Conservation (phyloP, 2,113 vertebrate species). For the Oxyruncus cristatus region DNA sequence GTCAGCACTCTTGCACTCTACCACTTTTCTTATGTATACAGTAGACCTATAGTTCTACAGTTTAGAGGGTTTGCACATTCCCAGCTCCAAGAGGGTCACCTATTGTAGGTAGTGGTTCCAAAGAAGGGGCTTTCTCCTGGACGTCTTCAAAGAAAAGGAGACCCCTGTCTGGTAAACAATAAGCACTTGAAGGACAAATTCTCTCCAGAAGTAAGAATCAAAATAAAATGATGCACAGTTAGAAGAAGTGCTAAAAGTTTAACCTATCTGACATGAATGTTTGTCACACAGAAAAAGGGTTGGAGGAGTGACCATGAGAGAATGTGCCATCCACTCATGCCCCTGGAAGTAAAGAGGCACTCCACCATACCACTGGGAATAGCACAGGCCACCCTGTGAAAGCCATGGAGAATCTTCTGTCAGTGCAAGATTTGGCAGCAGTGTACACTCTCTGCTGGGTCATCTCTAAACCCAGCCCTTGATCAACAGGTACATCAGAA, state of each 20-base stretch:
- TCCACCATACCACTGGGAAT: not conserved
- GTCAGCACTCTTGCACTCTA: not conserved
- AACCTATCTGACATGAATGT: not conserved
- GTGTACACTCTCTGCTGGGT: not conserved
- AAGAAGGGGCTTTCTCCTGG: not conserved
- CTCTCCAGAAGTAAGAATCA: not conserved
- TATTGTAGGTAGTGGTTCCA: not conserved
- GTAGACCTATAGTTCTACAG: not conserved
- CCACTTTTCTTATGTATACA: rapidly evolving
- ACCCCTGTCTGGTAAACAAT: not conserved
- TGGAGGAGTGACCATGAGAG: not conserved
- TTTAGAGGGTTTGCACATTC: not conserved
- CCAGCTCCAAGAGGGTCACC: not conserved
- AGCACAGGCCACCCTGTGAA: rapidly evolving
- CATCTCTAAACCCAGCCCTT: not conserved
- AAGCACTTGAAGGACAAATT: not conserved
- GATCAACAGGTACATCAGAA: not conserved
- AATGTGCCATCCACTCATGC: rapidly evolving
- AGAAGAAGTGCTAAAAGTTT: not conserved
- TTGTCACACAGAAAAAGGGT: not conserved
- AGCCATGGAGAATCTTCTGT: not conserved
- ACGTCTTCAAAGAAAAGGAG: not conserved
- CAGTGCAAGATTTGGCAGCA: not conserved
- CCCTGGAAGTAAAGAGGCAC: not conserved
- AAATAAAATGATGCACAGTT: not conserved